Evolutionary conservation across 1,140 invertebrate species (phyloP).

Genomic region (Ceratoteleas bidentatus): DNA sequence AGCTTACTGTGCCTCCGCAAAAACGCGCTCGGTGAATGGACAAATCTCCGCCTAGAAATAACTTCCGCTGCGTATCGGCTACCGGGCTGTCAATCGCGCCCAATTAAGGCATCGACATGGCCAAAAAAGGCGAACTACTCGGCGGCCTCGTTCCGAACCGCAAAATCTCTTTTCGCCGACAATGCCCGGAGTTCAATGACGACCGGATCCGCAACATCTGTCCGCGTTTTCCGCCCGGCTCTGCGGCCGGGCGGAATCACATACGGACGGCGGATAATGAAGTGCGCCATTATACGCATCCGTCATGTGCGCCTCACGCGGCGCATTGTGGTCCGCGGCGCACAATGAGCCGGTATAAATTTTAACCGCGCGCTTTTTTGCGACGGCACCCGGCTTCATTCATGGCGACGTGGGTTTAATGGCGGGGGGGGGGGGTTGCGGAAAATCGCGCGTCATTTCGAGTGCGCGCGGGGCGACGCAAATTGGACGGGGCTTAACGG

Average conservation of each 20-base stretch:
- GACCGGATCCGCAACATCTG: slow-evolving; percentile 75
- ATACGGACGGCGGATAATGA: slow-evolving; percentile 67
- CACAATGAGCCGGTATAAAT: slow-evolving; percentile 40
- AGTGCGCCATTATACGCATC: slow-evolving; percentile 56
- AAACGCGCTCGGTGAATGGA: slow-evolving; percentile 14
- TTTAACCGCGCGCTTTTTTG: slow-evolving; percentile 36
- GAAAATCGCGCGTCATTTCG: slow-evolving; percentile 39
- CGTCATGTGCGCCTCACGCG: slow-evolving; percentile 32
- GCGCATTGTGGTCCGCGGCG: slow-evolving; percentile 33
- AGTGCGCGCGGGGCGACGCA: slow-evolving; percentile 7
- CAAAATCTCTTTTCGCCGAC: slow-evolving; percentile 71
- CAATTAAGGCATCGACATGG: no score
- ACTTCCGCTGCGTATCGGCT: no score
- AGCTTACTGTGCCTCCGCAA: slow-evolving; percentile 25
- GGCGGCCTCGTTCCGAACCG: no score
- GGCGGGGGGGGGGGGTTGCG: slow-evolving; percentile 3
- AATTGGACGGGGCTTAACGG: slow-evolving; percentile 27
- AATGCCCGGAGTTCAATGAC: slow-evolving; percentile 72
- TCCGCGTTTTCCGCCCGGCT: slow-evolving; percentile 69
- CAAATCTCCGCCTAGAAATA: slow-evolving; percentile 10
- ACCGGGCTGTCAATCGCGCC: no score
- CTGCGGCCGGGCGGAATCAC: slow-evolving; percentile 62
- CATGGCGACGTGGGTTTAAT: slow-evolving; percentile 17
- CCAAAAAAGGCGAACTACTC: slow-evolving; percentile 14
- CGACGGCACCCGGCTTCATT: slow-evolving; percentile 31